These are phyloP conservation scores for Lasioglossum baleicum DNA, from an alignment of 1,140 invertebrate genomes.

Conservation along the genomic window DNA sequence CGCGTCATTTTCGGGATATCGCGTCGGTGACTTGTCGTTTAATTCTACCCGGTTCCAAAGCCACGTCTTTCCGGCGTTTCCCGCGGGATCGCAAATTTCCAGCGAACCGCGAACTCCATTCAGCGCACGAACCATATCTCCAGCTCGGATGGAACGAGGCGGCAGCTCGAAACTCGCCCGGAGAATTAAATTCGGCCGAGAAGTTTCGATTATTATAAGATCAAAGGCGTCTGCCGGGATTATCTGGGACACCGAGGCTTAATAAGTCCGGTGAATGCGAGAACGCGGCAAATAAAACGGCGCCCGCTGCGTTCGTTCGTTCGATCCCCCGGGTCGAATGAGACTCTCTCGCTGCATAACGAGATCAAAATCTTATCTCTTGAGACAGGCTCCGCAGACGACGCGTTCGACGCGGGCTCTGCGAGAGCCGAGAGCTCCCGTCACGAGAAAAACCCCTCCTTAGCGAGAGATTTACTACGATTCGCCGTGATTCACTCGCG, in stretches of 20 bases:
- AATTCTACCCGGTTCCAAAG: conserved; percentile 1
- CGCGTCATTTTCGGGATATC: neutral
- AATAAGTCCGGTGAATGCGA: neutral
- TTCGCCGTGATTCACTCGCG: neutral
- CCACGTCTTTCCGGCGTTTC: too few relatives aligned
- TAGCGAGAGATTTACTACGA: neutral
- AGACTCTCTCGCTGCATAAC: neutral
- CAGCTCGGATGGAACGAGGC: too few relatives aligned
- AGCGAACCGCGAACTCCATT: too few relatives aligned
- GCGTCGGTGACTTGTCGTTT: neutral
- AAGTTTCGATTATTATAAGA: conserved; percentile 30
- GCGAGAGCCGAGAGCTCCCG: neutral
- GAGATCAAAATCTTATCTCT: conserved; percentile 24
- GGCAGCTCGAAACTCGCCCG: too few relatives aligned
- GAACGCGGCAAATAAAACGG: conserved; percentile 5
- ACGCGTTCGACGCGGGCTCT: neutral
- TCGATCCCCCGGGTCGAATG: neutral
- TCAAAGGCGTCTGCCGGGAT: conserved; percentile 14
- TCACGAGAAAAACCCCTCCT: neutral
- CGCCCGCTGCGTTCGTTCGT: too few relatives aligned
- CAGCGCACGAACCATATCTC: too few relatives aligned
- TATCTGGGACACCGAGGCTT: neutral
- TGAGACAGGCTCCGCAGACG: neutral
- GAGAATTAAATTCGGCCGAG: neutral
- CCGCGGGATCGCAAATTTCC: too few relatives aligned